Base-by-base conservation (phyloP, 2,888 invertebrate species). In the Zhengitettix transpicula region DNA sequence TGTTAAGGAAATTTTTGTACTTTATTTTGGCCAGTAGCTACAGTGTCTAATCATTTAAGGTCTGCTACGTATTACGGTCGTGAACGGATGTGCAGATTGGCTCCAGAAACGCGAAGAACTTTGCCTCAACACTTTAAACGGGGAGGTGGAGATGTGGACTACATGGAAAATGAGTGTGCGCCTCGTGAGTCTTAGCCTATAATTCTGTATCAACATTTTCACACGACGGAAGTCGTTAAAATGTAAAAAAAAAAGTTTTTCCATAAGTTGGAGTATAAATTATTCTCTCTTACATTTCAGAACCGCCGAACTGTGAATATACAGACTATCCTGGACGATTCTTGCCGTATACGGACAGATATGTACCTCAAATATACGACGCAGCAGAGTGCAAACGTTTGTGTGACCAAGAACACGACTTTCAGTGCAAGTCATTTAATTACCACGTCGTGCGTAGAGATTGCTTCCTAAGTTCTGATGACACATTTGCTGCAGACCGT, bases 111-210 rank as follows among this genome's bases (percentile, higher is more conserved):
- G 55, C 67, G 77, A 59, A 68, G 78, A 56, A 74, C 75, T 5
- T 73, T 74, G 58, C 76, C 77, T 15, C 71, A 72, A 59, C 72
- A 73, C 57, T 74, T 77, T 66, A 68, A 72, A 28, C 66, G 69
- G 60, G 70, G 69, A 58, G 69, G 70, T 44, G 65, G 67, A 59
- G 70, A 73, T 66, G 71, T 76, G 54, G 77, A 78, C 66, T 78
- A 78, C 67, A 72, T 77, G 68, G 78, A 78, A 67, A 78, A 78
- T 68, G 76, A 77, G 67, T 78, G 78, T 65, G 73, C 77, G 28
- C 71, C 72, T 63, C 73, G 77, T 76, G 66, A 68, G 68, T 61
- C n/a, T n/a, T 9, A n/a, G 3, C 14, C n/a, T 12, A 54, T 16
- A 15, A 14, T 28, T 28, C 2, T 28, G 28, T 5, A n/a, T n/a